phyloP scores from a whole-genome alignment of 2,888 invertebrate species.

The Eutolmus rufibarbis region DNA sequence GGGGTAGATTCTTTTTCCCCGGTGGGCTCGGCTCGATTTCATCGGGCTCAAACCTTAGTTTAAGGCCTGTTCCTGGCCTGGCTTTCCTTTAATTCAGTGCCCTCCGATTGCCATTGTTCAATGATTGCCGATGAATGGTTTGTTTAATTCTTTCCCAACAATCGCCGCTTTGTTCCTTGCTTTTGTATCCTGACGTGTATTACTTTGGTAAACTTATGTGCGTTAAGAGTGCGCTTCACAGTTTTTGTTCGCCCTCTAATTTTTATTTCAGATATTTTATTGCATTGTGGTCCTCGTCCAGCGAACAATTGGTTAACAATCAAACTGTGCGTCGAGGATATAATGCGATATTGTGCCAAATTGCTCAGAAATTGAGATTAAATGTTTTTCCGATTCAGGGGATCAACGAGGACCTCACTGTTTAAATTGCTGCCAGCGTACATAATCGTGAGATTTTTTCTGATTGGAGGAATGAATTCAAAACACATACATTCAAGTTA shows the following conservation, averaged over 20 bases:
- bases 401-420: background rate
- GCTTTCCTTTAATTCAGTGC: constrained; percentile 15
- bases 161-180: constrained; percentile 16
- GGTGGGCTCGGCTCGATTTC: constrained; percentile 11
- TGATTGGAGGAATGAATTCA: background rate
- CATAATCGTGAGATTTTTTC: background rate
- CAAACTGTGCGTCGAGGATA: background rate
- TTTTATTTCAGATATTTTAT: constrained; percentile 34
- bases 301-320: constrained; percentile 17
- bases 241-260: constrained; percentile 29
- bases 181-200: constrained; percentile 29
- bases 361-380: constrained; percentile 34
- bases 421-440: background rate
- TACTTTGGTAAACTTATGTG: constrained; percentile 27
- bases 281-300: constrained; percentile 13
- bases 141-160: constrained; percentile 32
- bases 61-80: constrained; percentile 8
- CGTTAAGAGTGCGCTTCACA: background rate
- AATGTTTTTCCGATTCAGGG: constrained; percentile 15
- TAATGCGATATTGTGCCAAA: constrained; percentile 35
- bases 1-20: constrained; percentile 3
- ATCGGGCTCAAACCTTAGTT: background rate
- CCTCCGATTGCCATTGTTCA: constrained; percentile 27
- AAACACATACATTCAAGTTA: background rate
- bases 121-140: constrained; percentile 32